Evolutionary conservation across 2,797 vertebrate genomes (phyloP), one percentile per base, ranked within the genome.

Genomic region (Microctenopoma stevenorrisi): DNA sequence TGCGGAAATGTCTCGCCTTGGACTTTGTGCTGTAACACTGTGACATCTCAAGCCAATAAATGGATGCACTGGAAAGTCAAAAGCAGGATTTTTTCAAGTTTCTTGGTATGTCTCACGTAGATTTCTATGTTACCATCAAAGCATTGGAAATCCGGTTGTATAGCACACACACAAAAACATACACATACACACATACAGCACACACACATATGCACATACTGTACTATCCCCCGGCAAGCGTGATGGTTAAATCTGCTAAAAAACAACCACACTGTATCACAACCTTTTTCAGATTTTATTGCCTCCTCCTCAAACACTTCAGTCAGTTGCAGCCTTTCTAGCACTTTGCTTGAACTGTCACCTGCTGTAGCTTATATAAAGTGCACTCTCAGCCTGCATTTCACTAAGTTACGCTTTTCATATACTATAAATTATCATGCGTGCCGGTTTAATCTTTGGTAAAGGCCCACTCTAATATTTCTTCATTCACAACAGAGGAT

Each of bases 301-400:
- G 38, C 72, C 79, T 78, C 73, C 68, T 84, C 75, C 68, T 82
- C 68, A 75, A 76, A 83, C 73, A 71, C 54, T 81, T 73, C 49
- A 67, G 61, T 65, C 67, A 60, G 57, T 56, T 69, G 43, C 73
- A 49, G 64, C 59, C 35, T 76, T 70, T 67, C 28, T 64, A 78
- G 68, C 79, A 60, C 67, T 76, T 82, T 22, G 57, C 66, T 52
- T 79, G 62, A 74, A 76, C 76, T 64, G 56, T 79, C 74, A 81
- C 71, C 77, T 64, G 26, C 64, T 70, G 68, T 37, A 81, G 58
- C 73, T 78, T 63, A 74, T 59, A 76, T 62, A 75, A 82, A 74
- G 67, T 69, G 58, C 66, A 53, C 57, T 78, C 64, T 74, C 42
- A 56, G 53, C 43, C 55, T 55, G 54, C 58, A 72, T 47, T 57